These are phyloP conservation scores for Antitype chi DNA, from an alignment of 2,888 invertebrate genomes.

Conservation along the genomic window DNA sequence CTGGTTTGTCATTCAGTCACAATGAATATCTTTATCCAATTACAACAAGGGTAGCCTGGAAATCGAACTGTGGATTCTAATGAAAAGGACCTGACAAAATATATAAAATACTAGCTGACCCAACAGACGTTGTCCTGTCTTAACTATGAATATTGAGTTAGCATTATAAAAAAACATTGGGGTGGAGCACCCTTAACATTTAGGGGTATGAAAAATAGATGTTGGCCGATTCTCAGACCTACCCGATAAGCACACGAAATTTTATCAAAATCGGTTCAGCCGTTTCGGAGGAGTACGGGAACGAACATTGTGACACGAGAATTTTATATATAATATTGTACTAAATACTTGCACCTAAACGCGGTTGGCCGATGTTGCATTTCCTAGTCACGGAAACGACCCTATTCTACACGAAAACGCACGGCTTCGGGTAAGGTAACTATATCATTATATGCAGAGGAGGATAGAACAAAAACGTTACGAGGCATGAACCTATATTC, in stretches of 20 bases:
- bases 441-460: not conserved
- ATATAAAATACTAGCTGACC: too few species aligned
- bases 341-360: not conserved
- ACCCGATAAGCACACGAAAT: too few species aligned
- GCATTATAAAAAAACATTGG: too few species aligned
- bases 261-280: too few species aligned
- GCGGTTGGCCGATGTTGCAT: not conserved
- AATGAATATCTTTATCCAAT: not conserved
- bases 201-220: too few species aligned
- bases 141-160: too few species aligned
- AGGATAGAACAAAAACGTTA: not conserved
- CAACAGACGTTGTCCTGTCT: too few species aligned
- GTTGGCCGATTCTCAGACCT: too few species aligned
- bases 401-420: not conserved
- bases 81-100: not conserved
- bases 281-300: too few species aligned
- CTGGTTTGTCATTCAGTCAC: not conserved
- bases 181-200: too few species aligned
- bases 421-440: not conserved
- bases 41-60: not conserved
- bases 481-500: not conserved
- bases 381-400: not conserved
- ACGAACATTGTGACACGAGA: too few species aligned
- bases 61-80: not conserved
- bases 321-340: too few species aligned